Evolutionary conservation across 2,888 invertebrate genomes (phyloP).

Genomic region (Drosophila mulleri): DNA sequence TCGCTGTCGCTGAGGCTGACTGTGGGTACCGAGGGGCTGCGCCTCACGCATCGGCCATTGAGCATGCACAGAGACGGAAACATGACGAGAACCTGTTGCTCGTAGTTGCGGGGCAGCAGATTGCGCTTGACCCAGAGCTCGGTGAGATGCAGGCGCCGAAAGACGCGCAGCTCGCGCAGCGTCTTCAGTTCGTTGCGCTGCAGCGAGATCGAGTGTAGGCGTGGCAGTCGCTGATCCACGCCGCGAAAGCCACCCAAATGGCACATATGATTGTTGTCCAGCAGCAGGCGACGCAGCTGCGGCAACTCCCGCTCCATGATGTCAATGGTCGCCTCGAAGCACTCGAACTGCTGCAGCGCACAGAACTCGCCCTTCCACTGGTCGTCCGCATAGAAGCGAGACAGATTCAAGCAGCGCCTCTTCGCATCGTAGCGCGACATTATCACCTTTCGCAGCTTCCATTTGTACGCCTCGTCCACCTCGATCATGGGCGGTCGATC

Average conservation of each 20-base stretch:
- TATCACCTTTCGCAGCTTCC: slow-evolving; percentile 33
- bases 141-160: slow-evolving; percentile 30
- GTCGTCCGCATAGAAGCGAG: slow-evolving; percentile 41
- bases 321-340: slow-evolving; percentile 30
- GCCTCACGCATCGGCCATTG: slow-evolving; percentile 21
- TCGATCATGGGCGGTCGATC: slow-evolving; percentile 42
- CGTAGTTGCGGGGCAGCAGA: slow-evolving; percentile 45
- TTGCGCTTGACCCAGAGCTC: slow-evolving; percentile 40
- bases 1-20: slow-evolving; percentile 17
- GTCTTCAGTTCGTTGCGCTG: slow-evolving; percentile 34
- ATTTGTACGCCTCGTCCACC: slow-evolving; percentile 20
- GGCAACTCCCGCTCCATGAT: slow-evolving; percentile 49
- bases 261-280: slow-evolving; percentile 56
- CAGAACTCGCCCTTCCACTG: slow-evolving; percentile 46
- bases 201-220: slow-evolving; percentile 44
- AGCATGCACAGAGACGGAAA: slow-evolving; percentile 33
- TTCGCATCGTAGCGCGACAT: slow-evolving; percentile 39
- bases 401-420: slow-evolving; percentile 39
- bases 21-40: background rate
- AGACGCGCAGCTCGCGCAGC: slow-evolving; percentile 22
- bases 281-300: slow-evolving; percentile 27
- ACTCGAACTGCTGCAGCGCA: slow-evolving; percentile 43
- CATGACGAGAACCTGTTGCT: slow-evolving; percentile 29
- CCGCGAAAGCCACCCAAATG: slow-evolving; percentile 28
- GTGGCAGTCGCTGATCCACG: slow-evolving; percentile 39